phyloP scores from a whole-genome alignment of 2,888 invertebrate genomes.

The Mayetiola destructor region DNA sequence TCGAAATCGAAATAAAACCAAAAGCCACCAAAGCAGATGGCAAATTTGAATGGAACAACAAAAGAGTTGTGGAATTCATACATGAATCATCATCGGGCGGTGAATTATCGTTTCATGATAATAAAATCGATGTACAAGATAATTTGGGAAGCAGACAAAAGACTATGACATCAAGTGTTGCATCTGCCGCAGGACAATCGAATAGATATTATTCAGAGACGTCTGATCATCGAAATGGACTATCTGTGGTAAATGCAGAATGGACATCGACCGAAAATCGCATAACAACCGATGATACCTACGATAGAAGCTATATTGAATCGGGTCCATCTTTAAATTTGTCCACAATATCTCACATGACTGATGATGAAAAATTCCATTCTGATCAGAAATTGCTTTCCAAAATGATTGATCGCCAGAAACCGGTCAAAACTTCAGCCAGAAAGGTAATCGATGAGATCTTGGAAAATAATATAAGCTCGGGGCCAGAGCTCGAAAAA shows the following conservation, averaged over 20 bases:
- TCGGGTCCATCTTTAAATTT: neutral
- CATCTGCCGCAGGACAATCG: no score
- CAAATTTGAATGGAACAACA: neutral
- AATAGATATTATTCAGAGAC: no score
- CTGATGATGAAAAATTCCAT: slow-evolving; percentile 4
- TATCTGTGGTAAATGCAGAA: no score
- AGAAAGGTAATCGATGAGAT: neutral
- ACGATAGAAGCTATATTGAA: neutral
- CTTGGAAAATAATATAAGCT: neutral
- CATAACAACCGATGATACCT: neutral
- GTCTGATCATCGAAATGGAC: no score
- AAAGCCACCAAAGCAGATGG: neutral
- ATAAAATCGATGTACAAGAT: no score
- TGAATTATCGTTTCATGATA: no score
- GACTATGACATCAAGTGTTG: no score
- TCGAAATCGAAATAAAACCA: slow-evolving; percentile 2
- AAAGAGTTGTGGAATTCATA: neutral
- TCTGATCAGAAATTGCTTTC: neutral
- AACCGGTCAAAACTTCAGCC: neutral
- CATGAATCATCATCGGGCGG: no score
- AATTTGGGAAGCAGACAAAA: neutral
- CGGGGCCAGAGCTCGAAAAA: neutral
- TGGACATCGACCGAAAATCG: neutral
- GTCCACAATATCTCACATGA: neutral
- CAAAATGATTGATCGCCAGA: neutral